Evolutionary conservation across 2,888 invertebrate genomes (phyloP).

Genomic region (Aleiodes testaceus): DNA sequence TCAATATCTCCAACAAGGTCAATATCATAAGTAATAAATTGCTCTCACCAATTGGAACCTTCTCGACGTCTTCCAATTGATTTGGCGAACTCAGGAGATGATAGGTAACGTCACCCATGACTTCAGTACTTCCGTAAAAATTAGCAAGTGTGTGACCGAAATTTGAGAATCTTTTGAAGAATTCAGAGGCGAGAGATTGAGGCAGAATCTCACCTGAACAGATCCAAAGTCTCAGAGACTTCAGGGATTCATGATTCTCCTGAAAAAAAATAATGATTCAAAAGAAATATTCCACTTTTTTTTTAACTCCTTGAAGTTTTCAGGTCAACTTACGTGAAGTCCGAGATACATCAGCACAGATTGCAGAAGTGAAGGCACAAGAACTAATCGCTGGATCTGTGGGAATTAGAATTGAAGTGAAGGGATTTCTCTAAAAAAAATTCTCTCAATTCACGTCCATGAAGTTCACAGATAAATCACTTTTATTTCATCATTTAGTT

Average conservation of each 20-base stretch:
- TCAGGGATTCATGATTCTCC: slow-evolving; percentile 66
- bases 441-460: no score
- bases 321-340: slow-evolving; percentile 72
- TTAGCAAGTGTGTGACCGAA: slow-evolving; percentile 83
- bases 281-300: not conserved
- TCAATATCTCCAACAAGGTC: slow-evolving; percentile 6
- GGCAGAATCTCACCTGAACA: slow-evolving; percentile 90
- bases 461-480: no score
- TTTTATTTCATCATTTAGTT: no score
- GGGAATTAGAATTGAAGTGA: not conserved
- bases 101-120: slow-evolving; percentile 93
- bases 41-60: slow-evolving; percentile 87
- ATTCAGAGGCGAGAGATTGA: slow-evolving; percentile 81
- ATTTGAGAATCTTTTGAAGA: slow-evolving; percentile 83
- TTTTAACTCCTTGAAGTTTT: not conserved
- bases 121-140: slow-evolving; percentile 93
- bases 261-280: not conserved
- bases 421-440: no score
- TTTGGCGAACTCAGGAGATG: slow-evolving; percentile 78
- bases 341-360: slow-evolving; percentile 85
- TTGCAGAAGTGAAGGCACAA: slow-evolving; percentile 88
- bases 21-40: slow-evolving; percentile 4
- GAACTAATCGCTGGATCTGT: slow-evolving; percentile 84
- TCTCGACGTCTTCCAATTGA: slow-evolving; percentile 78
- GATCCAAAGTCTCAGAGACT: slow-evolving; percentile 83